Conservation (phyloP, 2,888 invertebrate genomes). For the Ferrisia virgata region DNA sequence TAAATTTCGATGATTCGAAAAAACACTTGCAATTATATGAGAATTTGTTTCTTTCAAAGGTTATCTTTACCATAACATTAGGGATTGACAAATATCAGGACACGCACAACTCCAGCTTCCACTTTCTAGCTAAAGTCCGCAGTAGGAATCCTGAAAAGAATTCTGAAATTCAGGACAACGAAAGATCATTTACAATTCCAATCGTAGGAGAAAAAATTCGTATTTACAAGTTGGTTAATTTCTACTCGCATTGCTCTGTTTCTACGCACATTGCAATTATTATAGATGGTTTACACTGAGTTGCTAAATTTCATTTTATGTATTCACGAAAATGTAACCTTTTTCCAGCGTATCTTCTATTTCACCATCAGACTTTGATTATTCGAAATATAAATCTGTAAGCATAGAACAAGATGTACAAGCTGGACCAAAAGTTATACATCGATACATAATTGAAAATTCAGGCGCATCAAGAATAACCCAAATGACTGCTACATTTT, state of each 20-base stretch:
- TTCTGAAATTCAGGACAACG: neutral
- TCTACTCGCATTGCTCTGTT: too few relatives aligned
- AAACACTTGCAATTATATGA: too few relatives aligned
- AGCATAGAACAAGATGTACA: neutral
- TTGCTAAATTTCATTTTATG: too few relatives aligned
- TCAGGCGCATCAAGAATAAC: neutral
- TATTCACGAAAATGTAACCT: neutral
- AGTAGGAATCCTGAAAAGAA: neutral
- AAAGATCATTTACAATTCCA: neutral
- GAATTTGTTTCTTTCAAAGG: too few relatives aligned
- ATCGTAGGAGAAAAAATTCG: neutral
- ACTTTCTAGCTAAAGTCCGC: constrained; percentile 47
- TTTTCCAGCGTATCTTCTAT: too few relatives aligned
- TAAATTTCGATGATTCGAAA: constrained; percentile 43
- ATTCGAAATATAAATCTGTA: neutral
- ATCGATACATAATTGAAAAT: neutral
- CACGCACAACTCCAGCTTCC: neutral
- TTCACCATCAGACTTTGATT: neutral
- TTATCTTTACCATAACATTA: too few relatives aligned
- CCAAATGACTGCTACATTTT: neutral
- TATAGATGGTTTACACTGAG: too few relatives aligned
- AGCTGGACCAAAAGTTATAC: neutral
- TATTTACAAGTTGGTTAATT: neutral
- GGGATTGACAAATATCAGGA: too few relatives aligned
- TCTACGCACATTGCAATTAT: too few relatives aligned